Percentiles rank a stretch among this genome's conserved stretches.
Evolutionary conservation across 2,113 vertebrate species (phyloP).

Genomic region (Perccottus glenii): DNA sequence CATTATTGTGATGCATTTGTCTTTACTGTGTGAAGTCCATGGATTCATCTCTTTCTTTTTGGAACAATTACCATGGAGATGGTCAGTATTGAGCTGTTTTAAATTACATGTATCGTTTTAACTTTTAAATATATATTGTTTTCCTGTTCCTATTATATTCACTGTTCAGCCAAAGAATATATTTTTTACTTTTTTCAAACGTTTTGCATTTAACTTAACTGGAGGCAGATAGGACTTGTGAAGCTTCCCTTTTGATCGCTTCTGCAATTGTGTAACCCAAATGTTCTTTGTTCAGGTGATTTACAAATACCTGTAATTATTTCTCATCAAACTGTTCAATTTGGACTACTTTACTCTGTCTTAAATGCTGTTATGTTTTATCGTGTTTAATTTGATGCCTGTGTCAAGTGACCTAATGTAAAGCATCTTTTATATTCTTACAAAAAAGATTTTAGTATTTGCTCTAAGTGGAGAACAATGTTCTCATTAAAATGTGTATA

Average conservation of each 20-base stretch:
- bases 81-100: conserved; percentile 22
- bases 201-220: conserved; percentile 26
- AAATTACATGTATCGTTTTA: neutral
- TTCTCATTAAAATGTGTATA: conserved; percentile 52
- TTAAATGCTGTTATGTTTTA: too few species aligned
- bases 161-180: too few species aligned
- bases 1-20: conserved; percentile 9
- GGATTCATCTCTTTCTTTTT: conserved; percentile 30
- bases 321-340: too few species aligned
- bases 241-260: too few species aligned
- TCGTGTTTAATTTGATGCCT: too few species aligned
- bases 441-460: conserved; percentile 16
- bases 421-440: conserved; percentile 3
- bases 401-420: too few species aligned
- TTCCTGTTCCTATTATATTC: neutral
- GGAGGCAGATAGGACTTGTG: conserved; percentile 22
- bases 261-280: too few species aligned
- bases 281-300: too few species aligned
- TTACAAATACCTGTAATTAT: too few species aligned
- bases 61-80: neutral
- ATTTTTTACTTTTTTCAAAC: too few species aligned
- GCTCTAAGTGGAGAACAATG: conserved; percentile 40
- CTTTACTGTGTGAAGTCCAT: conserved; percentile 20
- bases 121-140: conserved; percentile 14
- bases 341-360: too few species aligned